These are phyloP conservation scores for Pipa parva DNA, from an alignment of 2,113 vertebrate genomes.

Conservation along the genomic window DNA sequence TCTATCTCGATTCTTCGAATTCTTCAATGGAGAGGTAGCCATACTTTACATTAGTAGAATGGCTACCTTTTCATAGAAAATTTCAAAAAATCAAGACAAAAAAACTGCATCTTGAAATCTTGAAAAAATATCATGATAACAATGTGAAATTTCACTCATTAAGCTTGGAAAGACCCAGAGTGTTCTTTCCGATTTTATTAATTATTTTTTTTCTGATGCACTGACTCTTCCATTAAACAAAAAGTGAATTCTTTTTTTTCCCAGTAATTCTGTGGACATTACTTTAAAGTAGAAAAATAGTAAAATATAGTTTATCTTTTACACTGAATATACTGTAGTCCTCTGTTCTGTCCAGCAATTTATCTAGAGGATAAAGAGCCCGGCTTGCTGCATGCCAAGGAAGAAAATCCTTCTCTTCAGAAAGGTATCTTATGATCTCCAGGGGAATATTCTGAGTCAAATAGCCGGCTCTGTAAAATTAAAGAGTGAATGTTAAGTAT, in stretches of 20 bases:
- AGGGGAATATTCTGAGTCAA: constrained; percentile 90
- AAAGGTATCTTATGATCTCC: constrained; percentile 90
- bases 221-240: not conserved
- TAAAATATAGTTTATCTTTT: constrained; percentile 53
- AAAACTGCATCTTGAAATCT: too few species aligned
- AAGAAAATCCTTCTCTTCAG: constrained; percentile 89
- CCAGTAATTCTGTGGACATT: constrained; percentile 42
- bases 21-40: too few species aligned
- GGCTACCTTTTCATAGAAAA: too few species aligned
- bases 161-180: not conserved
- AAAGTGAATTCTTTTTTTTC: not conserved
- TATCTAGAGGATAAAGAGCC: constrained; percentile 91
- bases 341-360: constrained; percentile 91
- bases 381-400: constrained; percentile 95
- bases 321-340: constrained; percentile 94
- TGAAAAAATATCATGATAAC: too few species aligned
- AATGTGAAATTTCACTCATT: not conserved
- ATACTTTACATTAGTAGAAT: too few species aligned
- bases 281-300: constrained; percentile 41
- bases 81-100: too few species aligned
- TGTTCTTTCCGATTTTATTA: too few species aligned
- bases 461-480: constrained; percentile 82
- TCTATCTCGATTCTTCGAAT: too few species aligned
- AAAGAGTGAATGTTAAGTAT: constrained; percentile 53
- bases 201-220: too few species aligned